phyloP scores from a whole-genome alignment of 2,113 vertebrate genomes.

The Lagopus muta region DNA sequence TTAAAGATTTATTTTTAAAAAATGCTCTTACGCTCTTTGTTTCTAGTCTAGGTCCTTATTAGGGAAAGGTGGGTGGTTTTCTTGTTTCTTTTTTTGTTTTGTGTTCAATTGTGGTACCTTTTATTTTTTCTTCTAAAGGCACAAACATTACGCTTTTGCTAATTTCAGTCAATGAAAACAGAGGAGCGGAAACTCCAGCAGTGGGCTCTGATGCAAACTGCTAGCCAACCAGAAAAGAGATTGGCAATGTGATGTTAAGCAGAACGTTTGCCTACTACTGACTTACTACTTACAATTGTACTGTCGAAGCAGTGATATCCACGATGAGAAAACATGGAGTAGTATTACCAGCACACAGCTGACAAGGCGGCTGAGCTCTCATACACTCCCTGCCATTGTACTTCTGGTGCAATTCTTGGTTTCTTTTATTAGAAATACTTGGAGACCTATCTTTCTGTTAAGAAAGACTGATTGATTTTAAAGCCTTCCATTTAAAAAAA shows the following conservation, averaged over 20 bases:
- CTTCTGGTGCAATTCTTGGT: not conserved
- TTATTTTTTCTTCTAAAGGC: not conserved
- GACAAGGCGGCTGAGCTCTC: not conserved
- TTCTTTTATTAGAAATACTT: not conserved
- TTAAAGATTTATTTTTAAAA: not conserved
- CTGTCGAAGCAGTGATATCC: slow-evolving; percentile 1
- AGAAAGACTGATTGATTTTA: not conserved
- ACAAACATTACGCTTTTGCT: not conserved
- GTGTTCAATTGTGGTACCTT: too few relatives aligned
- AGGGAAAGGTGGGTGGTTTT: not conserved
- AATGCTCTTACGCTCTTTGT: not conserved
- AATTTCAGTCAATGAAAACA: not conserved
- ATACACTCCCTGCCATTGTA: not conserved
- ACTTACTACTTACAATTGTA: not conserved
- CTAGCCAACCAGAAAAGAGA: not conserved
- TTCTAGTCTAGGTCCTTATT: not conserved
- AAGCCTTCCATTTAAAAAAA: not conserved
- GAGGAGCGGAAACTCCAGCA: not conserved
- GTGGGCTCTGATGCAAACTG: not conserved
- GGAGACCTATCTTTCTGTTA: not conserved
- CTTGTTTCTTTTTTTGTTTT: not conserved
- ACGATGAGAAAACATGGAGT: not conserved
- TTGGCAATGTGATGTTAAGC: not conserved
- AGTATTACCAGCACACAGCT: not conserved
- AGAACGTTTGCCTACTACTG: not conserved